phyloP scores from a whole-genome alignment of 2,797 vertebrate species.

The Poecile montanus region DNA sequence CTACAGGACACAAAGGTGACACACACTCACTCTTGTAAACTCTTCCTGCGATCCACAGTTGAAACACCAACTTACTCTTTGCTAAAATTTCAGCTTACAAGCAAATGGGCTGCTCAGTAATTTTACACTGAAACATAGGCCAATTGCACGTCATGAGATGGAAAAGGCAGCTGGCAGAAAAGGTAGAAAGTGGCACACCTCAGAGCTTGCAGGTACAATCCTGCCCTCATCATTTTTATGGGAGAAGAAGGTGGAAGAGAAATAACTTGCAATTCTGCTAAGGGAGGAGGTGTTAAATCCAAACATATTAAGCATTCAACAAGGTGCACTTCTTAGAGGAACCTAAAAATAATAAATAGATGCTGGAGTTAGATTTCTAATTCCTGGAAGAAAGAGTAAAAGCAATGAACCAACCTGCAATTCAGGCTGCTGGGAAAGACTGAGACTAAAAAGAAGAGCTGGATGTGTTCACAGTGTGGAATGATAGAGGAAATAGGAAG shows the following conservation, averaged over 20 bases:
- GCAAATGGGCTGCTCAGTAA: neutral
- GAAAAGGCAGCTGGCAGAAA: neutral
- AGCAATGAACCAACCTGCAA: neutral
- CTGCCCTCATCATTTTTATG: neutral
- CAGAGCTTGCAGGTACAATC: neutral
- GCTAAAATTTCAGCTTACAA: neutral
- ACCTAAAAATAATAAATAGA: neutral
- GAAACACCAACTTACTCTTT: neutral
- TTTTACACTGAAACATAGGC: neutral
- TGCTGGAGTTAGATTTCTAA: neutral
- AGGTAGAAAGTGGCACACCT: neutral
- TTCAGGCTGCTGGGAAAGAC: neutral
- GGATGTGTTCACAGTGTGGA: neutral
- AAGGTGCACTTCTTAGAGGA: neutral
- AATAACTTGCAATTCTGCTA: neutral
- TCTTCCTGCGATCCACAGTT: neutral
- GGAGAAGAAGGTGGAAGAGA: neutral
- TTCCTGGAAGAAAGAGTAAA: conserved; percentile 4
- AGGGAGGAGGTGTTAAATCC: neutral
- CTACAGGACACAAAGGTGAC: neutral
- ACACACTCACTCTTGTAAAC: neutral
- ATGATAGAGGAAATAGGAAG: conserved; percentile 23
- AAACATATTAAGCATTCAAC: neutral
- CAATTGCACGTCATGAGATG: neutral
- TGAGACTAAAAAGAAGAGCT: neutral